These are phyloP conservation scores for Stegana nigrithorax DNA, from an alignment of 2,888 invertebrate species.

Conservation along the genomic window DNA sequence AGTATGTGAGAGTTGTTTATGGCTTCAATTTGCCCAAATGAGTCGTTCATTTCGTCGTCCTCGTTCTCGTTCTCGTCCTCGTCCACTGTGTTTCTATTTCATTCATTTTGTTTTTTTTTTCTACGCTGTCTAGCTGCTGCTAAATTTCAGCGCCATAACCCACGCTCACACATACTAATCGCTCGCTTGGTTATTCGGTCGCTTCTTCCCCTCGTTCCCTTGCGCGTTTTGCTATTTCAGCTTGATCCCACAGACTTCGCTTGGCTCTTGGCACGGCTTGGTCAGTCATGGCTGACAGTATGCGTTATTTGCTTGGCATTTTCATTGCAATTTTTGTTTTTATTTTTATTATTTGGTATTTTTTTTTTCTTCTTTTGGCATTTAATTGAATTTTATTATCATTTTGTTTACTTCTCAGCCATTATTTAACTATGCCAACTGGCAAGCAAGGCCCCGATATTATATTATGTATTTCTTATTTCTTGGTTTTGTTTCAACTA, in stretches of 20 bases:
- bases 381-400: conserved; percentile 64
- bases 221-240: too few species aligned
- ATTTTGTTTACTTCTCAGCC: conserved; percentile 33
- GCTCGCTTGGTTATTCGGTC: not conserved
- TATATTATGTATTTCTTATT: too few species aligned
- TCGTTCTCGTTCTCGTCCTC: too few species aligned
- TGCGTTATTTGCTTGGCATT: conserved; percentile 34
- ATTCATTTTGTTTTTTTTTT: conserved; percentile 29
- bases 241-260: not conserved
- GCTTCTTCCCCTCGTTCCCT: conserved; percentile 23
- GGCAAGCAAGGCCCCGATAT: too few species aligned
- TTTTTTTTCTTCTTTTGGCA: too few species aligned
- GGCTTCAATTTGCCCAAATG: conserved; percentile 63
- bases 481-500: too few species aligned
- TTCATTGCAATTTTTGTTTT: conserved; percentile 62
- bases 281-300: not conserved
- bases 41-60: conserved; percentile 59
- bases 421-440: too few species aligned
- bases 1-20: conserved; percentile 50
- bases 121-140: not conserved
- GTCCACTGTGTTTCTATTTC: too few species aligned
- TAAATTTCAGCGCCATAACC: too few species aligned
- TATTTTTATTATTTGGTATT: too few species aligned
- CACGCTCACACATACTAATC: not conserved
- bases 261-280: not conserved